Conservation (phyloP, 2,113 vertebrate species). For the Cyprinus carpio region DNA sequence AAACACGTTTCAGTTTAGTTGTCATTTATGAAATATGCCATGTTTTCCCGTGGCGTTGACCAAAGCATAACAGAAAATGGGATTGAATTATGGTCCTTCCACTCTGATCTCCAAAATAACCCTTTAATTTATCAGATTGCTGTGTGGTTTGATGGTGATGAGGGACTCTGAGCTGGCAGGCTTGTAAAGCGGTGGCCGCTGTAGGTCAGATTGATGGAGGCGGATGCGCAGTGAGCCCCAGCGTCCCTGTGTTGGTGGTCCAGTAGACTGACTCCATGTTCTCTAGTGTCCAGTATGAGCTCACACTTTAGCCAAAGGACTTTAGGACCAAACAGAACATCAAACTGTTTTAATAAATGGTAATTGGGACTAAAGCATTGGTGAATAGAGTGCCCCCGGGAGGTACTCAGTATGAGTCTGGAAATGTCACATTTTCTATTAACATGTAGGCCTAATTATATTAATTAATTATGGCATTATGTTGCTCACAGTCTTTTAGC, state of each 20-base stretch:
- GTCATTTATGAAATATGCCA: not conserved
- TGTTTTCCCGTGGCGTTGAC: not conserved
- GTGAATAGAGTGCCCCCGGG: not conserved
- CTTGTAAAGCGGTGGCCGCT: slow-evolving; percentile 18
- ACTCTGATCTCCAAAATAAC: slow-evolving; percentile 65
- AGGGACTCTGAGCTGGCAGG: slow-evolving; percentile 5
- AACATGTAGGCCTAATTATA: not conserved
- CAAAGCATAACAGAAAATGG: slow-evolving; percentile 19
- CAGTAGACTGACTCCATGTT: not conserved
- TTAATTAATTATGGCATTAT: not conserved
- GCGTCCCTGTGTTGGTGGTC: not conserved
- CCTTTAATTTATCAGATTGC: slow-evolving; percentile 68
- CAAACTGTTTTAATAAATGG: not conserved
- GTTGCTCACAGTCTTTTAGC: not conserved
- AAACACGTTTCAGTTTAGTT: not conserved
- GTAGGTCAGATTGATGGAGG: slow-evolving; percentile 22
- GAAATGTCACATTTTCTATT: not conserved
- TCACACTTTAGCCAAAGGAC: not conserved
- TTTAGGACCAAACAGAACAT: not conserved
- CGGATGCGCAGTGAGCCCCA: not conserved
- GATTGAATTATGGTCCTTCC: slow-evolving; percentile 27
- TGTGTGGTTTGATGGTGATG: slow-evolving; percentile 45
- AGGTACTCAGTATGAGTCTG: not conserved
- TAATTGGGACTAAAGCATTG: not conserved
- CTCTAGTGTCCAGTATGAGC: not conserved